A percentile compares a stretch with the other conserved stretches of the same genome.
phyloP scores from a whole-genome alignment of 2,888 invertebrate species.

The Drosophila subsilvestris region DNA sequence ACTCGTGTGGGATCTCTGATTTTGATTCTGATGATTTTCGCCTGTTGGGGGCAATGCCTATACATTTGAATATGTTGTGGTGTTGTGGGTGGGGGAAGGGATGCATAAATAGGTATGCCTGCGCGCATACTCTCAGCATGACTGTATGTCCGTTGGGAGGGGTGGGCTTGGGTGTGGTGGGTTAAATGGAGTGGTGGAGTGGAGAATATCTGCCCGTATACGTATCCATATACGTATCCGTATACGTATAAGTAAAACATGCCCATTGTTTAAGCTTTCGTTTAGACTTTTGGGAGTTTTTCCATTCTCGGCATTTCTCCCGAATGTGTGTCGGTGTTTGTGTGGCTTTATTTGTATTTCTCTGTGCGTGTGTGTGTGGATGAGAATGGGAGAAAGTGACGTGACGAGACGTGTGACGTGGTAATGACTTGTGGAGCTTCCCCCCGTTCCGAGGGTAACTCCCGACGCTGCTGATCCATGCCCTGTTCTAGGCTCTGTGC shows the following conservation, averaged over 20 bases:
- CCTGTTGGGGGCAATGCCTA: slow-evolving; percentile 41
- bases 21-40: not conserved
- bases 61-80: slow-evolving; percentile 37
- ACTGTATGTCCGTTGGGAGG: slow-evolving; percentile 15
- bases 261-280: not conserved
- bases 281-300: not conserved
- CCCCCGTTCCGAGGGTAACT: slow-evolving; percentile 39
- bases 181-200: not conserved
- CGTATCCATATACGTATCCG: too few species aligned
- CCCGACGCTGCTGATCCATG: slow-evolving; percentile 56
- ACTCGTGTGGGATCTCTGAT: slow-evolving; percentile 7
- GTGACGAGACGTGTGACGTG: slow-evolving; percentile 43
- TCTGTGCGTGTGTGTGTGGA: slow-evolving; percentile 16
- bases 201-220: slow-evolving; percentile 4
- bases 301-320: not conserved
- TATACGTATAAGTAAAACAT: not conserved
- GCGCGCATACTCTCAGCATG: slow-evolving; percentile 35
- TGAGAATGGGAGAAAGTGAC: slow-evolving; percentile 25
- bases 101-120: slow-evolving; percentile 41
- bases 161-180: not conserved
- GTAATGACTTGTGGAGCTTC: slow-evolving; percentile 57
- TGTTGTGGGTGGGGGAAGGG: not conserved
- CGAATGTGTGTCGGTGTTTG: not conserved
- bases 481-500: slow-evolving; percentile 59
- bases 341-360: slow-evolving; percentile 11